These are phyloP conservation scores for Etia nguti DNA, from an alignment of 2,113 vertebrate genomes.

Conservation along the genomic window DNA sequence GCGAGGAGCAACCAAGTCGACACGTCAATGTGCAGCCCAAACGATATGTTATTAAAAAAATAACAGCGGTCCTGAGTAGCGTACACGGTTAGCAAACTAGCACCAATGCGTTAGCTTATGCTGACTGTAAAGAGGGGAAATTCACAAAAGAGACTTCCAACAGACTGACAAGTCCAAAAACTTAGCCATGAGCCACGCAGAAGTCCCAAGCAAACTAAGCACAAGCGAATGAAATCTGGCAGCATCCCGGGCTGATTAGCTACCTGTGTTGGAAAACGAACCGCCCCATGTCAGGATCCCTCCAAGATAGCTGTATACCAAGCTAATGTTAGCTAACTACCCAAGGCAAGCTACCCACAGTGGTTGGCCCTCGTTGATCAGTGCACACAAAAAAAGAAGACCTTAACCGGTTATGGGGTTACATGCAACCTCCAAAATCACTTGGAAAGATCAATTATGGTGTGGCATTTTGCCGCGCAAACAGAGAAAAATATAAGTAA, in stretches of 20 bases:
- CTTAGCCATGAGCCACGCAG: background rate
- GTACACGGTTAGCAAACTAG: constrained; percentile 50
- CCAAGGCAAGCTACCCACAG: constrained; percentile 27
- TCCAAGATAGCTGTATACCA: constrained; percentile 36
- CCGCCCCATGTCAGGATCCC: constrained; percentile 47
- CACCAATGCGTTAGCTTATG: constrained; percentile 30
- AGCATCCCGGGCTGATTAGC: constrained; percentile 10
- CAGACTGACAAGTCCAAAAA: constrained; percentile 39
- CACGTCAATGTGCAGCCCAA: background rate
- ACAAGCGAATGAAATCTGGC: background rate
- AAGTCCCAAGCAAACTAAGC: background rate
- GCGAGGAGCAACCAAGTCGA: background rate
- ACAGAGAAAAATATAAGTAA: background rate
- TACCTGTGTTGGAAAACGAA: constrained; percentile 17
- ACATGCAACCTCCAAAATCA: background rate
- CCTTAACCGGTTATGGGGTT: background rate
- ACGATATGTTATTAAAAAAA: background rate
- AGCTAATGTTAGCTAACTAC: constrained; percentile 28
- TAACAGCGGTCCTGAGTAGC: background rate
- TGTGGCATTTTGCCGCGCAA: background rate
- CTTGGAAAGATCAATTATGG: background rate
- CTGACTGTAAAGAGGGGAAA: constrained; percentile 3
- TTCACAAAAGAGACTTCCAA: constrained; percentile 3
- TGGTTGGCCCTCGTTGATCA: constrained; percentile 41
- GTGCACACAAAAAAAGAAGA: background rate